Base-by-base conservation (phyloP, 1,140 invertebrate species). In the Sitophilus oryzae region DNA sequence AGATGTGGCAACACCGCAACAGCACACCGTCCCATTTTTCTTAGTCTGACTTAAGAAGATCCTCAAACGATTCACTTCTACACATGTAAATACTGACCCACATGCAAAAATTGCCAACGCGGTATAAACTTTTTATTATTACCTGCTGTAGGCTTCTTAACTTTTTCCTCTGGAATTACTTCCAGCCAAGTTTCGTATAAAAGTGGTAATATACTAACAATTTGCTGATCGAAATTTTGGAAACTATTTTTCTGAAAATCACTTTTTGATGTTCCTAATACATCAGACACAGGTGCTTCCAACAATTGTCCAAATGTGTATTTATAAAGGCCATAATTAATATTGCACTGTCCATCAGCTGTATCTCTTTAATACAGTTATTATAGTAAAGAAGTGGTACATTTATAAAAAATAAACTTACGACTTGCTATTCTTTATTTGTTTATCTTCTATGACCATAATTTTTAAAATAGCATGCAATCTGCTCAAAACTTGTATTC, bases 131-230 rank as follows among this genome's bases (percentile, higher is more conserved):
- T n/a, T n/a, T n/a, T n/a, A n/a, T n/a, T n/a, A 14, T 35, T 35
- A 42, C 23, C 55, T 46, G 55, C 40, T 16, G 22, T 11, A 11
- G 25, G 20, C 14, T 49, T 52, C 11, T 16, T 14, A 16, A 34
- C 36, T 52, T 60, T 54, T 38, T 63, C 56, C 46, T 63, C 61
- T 0, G 83, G 79, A 18, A 76, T 70, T 15, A 84, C 81, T 76
- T 88, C 86, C 16, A 85, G 60, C 86, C 85, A 88, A 48, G 79
- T 83, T 65, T 86, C 85, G 68, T 82, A 79, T 18, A 88, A 75
- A 14, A 88, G 68, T n/a, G 84, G 82, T 66, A 86, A 73, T 10
- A 88, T 71, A 38, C 78, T 75, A 54, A 79, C 72, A 14, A 83
- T 71, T 65, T 85, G 82, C 35, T 71, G 74, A 20, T 59, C 58